A percentile compares a stretch with the other conserved stretches of the same genome.
Conservation (phyloP, 2,888 invertebrate genomes). For the Meta bourneti region DNA sequence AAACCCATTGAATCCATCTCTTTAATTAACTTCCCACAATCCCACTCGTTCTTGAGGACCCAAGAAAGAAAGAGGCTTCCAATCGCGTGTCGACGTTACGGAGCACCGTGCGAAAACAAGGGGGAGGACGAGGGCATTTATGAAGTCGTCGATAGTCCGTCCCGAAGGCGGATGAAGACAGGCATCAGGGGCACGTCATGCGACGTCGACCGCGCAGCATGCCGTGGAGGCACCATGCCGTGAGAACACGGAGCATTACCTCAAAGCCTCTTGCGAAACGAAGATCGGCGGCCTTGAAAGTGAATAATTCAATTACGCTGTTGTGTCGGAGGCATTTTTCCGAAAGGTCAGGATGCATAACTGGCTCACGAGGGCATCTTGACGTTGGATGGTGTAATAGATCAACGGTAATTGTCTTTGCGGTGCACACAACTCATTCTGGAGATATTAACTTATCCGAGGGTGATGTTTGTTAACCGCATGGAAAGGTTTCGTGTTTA, state of each 20-base stretch:
- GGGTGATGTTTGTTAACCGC: too few relatives aligned
- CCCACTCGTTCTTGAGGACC: too few relatives aligned
- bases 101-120: background rate
- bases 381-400: too few relatives aligned
- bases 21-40: too few relatives aligned
- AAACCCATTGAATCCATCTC: too few relatives aligned
- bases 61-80: too few relatives aligned
- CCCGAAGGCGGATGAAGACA: slow-evolving; percentile 48
- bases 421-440: too few relatives aligned
- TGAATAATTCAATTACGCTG: too few relatives aligned
- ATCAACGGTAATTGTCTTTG: too few relatives aligned
- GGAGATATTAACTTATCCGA: too few relatives aligned
- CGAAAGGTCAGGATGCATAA: background rate
- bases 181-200: slow-evolving; percentile 24
- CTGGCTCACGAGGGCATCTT: background rate
- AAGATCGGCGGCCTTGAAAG: background rate
- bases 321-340: background rate
- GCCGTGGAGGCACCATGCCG: slow-evolving; percentile 35
- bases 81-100: too few relatives aligned
- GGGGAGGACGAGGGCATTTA: background rate
- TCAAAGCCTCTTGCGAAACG: slow-evolving; percentile 4
- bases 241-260: slow-evolving; percentile 36
- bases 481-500: too few relatives aligned
- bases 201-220: slow-evolving; percentile 48
- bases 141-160: background rate